Percentiles rank a stretch among this genome's conserved stretches.
phyloP scores from a whole-genome alignment of 1,140 invertebrate genomes.

The Kradibia gibbosae region DNA sequence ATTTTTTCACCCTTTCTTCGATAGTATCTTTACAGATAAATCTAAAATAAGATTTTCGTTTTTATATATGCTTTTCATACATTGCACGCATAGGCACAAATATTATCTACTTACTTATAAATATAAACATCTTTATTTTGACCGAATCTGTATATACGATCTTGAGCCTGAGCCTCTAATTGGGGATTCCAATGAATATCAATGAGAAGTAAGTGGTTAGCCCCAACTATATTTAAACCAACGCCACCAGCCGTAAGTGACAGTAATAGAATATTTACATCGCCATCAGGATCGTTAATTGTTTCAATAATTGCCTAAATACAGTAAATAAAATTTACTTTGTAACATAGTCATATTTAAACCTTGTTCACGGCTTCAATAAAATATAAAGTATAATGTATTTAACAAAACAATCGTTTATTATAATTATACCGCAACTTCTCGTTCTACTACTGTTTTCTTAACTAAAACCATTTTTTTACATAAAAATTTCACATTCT shows the following conservation, averaged over 20 bases:
- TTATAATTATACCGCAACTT: too few species aligned
- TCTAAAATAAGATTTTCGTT: conserved; percentile 70
- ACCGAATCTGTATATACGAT: conserved; percentile 91
- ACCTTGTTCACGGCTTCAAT: too few species aligned
- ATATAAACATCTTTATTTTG: conserved; percentile 87
- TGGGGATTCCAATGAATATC: conserved; percentile 98
- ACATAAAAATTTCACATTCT: too few species aligned
- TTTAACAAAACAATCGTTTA: too few species aligned
- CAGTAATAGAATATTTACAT: conserved; percentile 80
- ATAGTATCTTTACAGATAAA: conserved; percentile 88
- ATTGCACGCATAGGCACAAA: conserved; percentile 1
- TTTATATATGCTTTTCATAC: too few species aligned
- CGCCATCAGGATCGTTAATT: conserved; percentile 78
- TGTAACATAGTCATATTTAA: not conserved
- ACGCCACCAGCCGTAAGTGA: conserved; percentile 93
- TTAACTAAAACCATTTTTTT: too few species aligned
- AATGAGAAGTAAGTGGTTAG: conserved; percentile 89
- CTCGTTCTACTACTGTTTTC: too few species aligned
- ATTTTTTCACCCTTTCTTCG: conserved; percentile 84
- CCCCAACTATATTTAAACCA: conserved; percentile 91
- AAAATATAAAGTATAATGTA: too few species aligned
- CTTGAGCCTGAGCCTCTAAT: conserved; percentile 91
- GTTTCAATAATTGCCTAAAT: conserved; percentile 57
- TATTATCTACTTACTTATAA: conserved; percentile 79
- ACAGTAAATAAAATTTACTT: conserved; percentile 6